Evolutionary conservation across 2,113 vertebrate genomes (phyloP), one percentile per base, ranked within the genome.

Genomic region (Triplophysa dalaica): DNA sequence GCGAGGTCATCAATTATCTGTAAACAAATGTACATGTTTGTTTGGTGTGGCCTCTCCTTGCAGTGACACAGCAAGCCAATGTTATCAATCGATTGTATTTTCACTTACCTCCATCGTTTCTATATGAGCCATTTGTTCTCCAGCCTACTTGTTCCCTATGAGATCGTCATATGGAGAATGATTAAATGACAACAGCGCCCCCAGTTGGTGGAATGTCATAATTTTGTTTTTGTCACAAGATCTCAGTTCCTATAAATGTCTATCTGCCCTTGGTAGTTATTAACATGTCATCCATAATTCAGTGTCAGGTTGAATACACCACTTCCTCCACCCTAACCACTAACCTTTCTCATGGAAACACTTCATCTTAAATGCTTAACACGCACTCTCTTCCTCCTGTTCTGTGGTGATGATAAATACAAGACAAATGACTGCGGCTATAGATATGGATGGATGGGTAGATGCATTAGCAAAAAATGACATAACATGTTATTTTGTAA

Each of bases 231-330:
- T 16, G 65, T 58, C 0, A 9, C 26, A 8, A 78, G 9, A 5
- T 50, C 11, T 9, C 5, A 4, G 14, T 60, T n/a, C 9, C 69
- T 61, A 80, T 72, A 60, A 76, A 72, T 64, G 45, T 79, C 26
- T 45, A n/a, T 3, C 26, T 65, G 38, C 69, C 70, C 22, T 38
- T 43, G 16, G 26, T 24, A 0, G 8, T 22, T 16, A 80, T 80
- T 80, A 70, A 52, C 82, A 77, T 83, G 24, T 83, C 66, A 80
- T 80, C 43, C 75, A 76, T 83, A 83, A 77, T 83, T 79, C 43
- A 73, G 22, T 69, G 77, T 75, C 56, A 58, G n/a, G 6, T 33
- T 43, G 67, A 79, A 29, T 69, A 63, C 50, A 38, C 52, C 19
- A 24, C 66, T 61, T 75, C 60, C 72, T 58, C 22, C 41, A 54